Evolutionary conservation across 2,113 vertebrate genomes (phyloP).

Genomic region (Pelodiscus sinensis): DNA sequence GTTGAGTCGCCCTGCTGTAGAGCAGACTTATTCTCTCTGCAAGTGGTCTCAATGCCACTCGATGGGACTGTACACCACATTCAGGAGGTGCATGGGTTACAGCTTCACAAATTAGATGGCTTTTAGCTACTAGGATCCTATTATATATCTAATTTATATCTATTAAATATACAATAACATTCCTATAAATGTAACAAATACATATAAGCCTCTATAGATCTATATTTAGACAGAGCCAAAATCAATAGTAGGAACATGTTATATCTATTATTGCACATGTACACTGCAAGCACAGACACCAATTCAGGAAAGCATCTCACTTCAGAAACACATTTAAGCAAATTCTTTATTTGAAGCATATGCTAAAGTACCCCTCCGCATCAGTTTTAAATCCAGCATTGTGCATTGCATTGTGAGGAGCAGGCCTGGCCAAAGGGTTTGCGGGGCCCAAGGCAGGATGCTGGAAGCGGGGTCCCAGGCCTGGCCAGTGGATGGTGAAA

Average conservation of each 20-base stretch:
- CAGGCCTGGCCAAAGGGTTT: too few relatives aligned
- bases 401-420: too few relatives aligned
- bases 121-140: neutral
- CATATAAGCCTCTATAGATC: neutral
- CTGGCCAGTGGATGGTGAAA: too few relatives aligned
- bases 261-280: rapidly evolving
- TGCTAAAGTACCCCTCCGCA: neutral
- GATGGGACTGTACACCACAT: too few relatives aligned
- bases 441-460: too few relatives aligned
- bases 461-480: too few relatives aligned
- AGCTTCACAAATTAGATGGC: neutral
- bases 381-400: too few relatives aligned
- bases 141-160: neutral
- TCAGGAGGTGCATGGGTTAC: too few relatives aligned
- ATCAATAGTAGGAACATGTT: neutral
- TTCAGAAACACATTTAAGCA: neutral
- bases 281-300: neutral
- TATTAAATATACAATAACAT: neutral
- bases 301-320: neutral
- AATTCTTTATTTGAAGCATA: neutral
- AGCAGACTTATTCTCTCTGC: too few relatives aligned
- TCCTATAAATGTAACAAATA: neutral
- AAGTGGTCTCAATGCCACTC: too few relatives aligned
- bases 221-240: neutral
- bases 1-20: too few relatives aligned